phyloP scores from a whole-genome alignment of 2,797 vertebrate species.

The Squalus acanthias region DNA sequence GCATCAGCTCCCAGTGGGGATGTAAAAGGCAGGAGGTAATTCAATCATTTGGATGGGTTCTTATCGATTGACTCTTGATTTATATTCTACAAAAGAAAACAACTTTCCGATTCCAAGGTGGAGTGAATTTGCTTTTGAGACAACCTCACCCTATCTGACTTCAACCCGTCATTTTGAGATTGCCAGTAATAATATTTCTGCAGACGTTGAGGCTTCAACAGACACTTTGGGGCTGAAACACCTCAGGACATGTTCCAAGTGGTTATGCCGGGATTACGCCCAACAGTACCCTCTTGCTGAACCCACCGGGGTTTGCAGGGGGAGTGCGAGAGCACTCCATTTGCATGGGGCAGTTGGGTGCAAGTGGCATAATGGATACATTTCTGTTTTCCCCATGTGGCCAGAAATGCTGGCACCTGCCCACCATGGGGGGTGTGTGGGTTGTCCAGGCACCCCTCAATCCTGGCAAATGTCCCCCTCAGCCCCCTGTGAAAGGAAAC shows the following conservation, averaged over 20 bases:
- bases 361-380: no score
- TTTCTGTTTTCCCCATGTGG: no score
- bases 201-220: not conserved
- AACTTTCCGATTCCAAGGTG: not conserved
- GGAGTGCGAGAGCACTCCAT: no score
- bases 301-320: no score
- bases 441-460: no score
- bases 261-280: no score
- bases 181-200: not conserved
- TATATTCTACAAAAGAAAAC: not conserved
- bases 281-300: no score
- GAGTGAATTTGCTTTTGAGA: not conserved
- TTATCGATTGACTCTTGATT: not conserved
- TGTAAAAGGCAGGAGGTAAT: slow-evolving; percentile 20
- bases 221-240: not conserved
- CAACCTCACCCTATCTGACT: not conserved
- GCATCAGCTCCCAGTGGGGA: not conserved
- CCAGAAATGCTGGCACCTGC: no score
- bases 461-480: not conserved
- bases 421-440: no score
- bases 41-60: not conserved
- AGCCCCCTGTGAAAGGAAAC: no score
- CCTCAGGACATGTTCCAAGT: no score
- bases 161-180: not conserved
- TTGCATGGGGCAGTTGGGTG: no score